Conservation (phyloP, 2,113 vertebrate species). For the Dermatemys mawii region DNA sequence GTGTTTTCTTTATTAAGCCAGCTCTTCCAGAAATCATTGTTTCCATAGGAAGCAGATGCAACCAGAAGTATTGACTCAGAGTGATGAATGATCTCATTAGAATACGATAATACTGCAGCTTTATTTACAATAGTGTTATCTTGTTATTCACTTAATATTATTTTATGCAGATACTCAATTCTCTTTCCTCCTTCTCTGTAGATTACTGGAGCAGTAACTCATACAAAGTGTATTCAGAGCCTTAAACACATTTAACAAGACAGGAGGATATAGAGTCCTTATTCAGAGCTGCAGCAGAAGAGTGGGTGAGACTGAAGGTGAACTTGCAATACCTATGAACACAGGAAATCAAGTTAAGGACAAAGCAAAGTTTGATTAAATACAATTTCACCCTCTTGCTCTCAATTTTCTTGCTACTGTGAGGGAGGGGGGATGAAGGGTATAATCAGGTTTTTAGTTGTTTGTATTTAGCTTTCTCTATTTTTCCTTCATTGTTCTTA, state of each 20-base stretch:
- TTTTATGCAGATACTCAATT: fast-evolving
- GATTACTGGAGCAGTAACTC: neutral
- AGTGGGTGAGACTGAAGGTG: neutral
- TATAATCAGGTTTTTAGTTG: neutral
- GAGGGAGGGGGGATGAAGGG: too few species aligned
- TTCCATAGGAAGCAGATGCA: neutral
- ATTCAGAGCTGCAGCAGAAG: neutral
- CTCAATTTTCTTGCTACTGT: neutral
- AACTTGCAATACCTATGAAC: neutral
- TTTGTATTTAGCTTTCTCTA: neutral
- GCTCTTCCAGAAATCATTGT: neutral
- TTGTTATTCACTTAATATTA: neutral
- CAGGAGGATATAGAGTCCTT: neutral
- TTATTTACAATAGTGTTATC: neutral
- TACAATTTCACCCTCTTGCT: neutral
- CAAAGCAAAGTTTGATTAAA: neutral
- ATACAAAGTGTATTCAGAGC: neutral
- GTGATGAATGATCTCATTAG: neutral
- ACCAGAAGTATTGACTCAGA: neutral
- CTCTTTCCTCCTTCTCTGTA: neutral
- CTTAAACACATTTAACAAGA: neutral
- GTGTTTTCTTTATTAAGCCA: neutral
- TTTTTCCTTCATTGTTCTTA: neutral
- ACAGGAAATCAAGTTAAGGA: slow-evolving; percentile 10
- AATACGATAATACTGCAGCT: neutral